phyloP scores from a whole-genome alignment of 1,140 invertebrate genomes.

The Centruroides sculpturatus region DNA sequence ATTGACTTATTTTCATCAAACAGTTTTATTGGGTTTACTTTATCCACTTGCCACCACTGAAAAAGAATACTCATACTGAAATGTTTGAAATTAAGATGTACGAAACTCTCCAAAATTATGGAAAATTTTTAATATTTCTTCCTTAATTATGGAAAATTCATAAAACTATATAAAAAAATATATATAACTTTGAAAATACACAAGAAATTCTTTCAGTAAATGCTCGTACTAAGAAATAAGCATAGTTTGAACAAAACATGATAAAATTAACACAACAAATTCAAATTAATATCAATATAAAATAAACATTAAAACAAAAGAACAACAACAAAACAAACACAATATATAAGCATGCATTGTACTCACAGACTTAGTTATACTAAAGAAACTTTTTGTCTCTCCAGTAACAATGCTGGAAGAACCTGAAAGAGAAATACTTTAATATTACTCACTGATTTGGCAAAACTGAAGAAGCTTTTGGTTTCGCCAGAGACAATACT shows the following conservation, averaged over 20 bases:
- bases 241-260: too few relatives aligned
- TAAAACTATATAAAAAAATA: too few relatives aligned
- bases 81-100: too few relatives aligned
- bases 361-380: slow-evolving; percentile 35
- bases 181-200: too few relatives aligned
- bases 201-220: too few relatives aligned
- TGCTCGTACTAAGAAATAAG: too few relatives aligned
- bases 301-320: neutral
- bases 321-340: neutral
- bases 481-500: slow-evolving; percentile 36
- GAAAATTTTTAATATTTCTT: too few relatives aligned
- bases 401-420: slow-evolving; percentile 34
- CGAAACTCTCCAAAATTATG: too few relatives aligned
- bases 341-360: too few relatives aligned
- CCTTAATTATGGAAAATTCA: too few relatives aligned
- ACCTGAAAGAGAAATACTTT: slow-evolving; percentile 21
- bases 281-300: too few relatives aligned
- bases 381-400: slow-evolving; percentile 36
- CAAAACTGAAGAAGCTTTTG: slow-evolving; percentile 36
- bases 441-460: slow-evolving; percentile 30
- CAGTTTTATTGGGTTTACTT: slow-evolving; percentile 70
- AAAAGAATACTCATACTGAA: neutral
- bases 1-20: slow-evolving; percentile 78
- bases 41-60: slow-evolving; percentile 84
- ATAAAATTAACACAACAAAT: too few relatives aligned